Evolutionary conservation across 1,140 invertebrate genomes (phyloP), one percentile per base, ranked within the genome.

Genomic region (Aphelinus atriplicis): DNA sequence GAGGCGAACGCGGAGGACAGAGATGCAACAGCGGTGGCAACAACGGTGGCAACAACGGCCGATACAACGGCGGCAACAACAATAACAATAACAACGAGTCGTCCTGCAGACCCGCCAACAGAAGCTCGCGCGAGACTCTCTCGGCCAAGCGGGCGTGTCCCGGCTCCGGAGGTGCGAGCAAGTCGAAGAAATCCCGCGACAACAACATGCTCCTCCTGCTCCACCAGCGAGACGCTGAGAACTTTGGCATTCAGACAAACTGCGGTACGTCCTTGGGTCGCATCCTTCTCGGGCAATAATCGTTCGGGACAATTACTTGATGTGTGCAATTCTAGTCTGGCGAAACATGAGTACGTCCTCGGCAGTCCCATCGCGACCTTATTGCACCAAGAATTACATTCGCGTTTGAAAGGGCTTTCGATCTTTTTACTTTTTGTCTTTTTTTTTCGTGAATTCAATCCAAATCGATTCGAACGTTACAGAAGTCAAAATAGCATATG

Each of bases 131-230:
- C 1, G 65, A 67, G 7, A 57, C 65, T 0, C 2, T 66, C 2
- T 3, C 4, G 7, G n/a, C 46, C 5, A 47, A 53, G 10, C 48
- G 46, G 50, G 51, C 10, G 0, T 73, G 72, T 10, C 56, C 57
- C 1, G 78, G 65, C 70, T 53, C 65, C 10, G 78, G 78, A 7
- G 77, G 71, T 43, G 47, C 69, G 6, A 61, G 50, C 45, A 79
- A 75, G 60, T 78, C 6, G 5, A 65, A 60, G 10, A 80, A 80
- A n/a, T 61, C 73, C 1, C 48, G 50, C 1, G 64, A 78, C 47
- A 75, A 69, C 47, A 81, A 73, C 43, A 79, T 79, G 77, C 2
- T 80, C 0, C 78, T 83, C 55, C 69, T 83, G 5, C 77, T 84
- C 26, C 80, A 80, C 70, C 79, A 83, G 10, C 60, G 61, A 45